Evolutionary conservation across 2,888 invertebrate species (phyloP), one percentile per base, ranked within the genome.

Genomic region (Athrips mouffetella): DNA sequence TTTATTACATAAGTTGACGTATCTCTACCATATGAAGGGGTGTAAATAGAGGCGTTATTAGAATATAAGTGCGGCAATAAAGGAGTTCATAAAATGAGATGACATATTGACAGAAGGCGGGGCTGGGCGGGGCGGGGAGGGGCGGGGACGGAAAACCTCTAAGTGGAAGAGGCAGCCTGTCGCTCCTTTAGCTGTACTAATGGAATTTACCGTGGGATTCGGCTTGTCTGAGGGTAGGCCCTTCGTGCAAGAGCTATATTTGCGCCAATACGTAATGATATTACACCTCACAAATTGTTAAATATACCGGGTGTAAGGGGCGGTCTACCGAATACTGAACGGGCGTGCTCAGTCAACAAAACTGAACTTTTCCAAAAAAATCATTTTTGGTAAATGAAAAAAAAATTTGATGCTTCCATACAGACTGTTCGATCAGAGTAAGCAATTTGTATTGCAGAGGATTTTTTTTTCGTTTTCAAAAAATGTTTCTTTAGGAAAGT

Each of bases 101-200:
- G 52, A 55, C 50, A 50, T 53, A 55, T 58, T 57, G 54, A 52
- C 53, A 50, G 37, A 46, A 49, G 48, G 41, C 37, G 48, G 49
- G 48, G 46, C 31, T 33, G 39, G 35, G 35, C 2, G 35, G 18
- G 35, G 47, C 44, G 53, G 48, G 46, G 45, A 41, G 46, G 47
- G 46, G 67, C 63, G 61, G 58, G 61, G 46, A 60, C 63, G 70
- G 70, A 70, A 70, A 71, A 66, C 63, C 67, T 57, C 69, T 72
- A 74, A 76, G 70, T 75, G 74, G 64, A 67, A 70, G 70, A 61
- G 65, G 62, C 69, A 67, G 67, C 57, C 62, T 63, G 70, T 64
- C 59, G 61, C 64, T 56, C 59, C 60, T 60, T 60, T 54, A 56
- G 64, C 59, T 46, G 52, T 53, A 54, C 67, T 79, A 77, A 79